phyloP scores from a whole-genome alignment of 2,113 vertebrate genomes.

The Fukomys damarensis region DNA sequence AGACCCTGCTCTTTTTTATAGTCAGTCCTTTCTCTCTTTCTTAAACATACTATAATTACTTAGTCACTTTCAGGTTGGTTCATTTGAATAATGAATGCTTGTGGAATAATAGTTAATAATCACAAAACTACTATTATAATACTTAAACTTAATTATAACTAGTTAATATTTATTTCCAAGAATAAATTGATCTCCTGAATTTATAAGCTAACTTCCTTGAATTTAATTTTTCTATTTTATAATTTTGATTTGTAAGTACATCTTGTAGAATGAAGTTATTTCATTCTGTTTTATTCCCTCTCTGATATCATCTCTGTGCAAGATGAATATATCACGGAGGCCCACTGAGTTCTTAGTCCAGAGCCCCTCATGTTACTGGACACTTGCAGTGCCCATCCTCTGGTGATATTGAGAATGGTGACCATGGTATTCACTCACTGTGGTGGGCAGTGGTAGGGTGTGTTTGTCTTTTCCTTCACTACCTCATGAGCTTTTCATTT shows the following conservation, averaged over 20 bases:
- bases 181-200: neutral
- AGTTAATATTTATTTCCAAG: neutral
- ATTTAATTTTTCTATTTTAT: slow-evolving; percentile 42
- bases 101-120: neutral
- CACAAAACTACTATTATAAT: neutral
- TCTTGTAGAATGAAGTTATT: neutral
- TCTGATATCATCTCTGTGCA: neutral
- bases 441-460: neutral
- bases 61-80: neutral
- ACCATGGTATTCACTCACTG: neutral
- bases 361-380: neutral
- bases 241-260: neutral
- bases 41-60: neutral
- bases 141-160: neutral
- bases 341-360: neutral
- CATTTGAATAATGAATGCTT: neutral
- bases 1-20: neutral
- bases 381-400: neutral
- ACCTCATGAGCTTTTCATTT: neutral
- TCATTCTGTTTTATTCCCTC: neutral
- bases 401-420: neutral
- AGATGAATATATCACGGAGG: neutral
- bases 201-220: neutral
- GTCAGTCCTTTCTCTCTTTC: neutral
- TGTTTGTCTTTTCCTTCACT: neutral